phyloP scores from a whole-genome alignment of 35 echinoderm and acorn worm species.

The Patiria miniata region DNA sequence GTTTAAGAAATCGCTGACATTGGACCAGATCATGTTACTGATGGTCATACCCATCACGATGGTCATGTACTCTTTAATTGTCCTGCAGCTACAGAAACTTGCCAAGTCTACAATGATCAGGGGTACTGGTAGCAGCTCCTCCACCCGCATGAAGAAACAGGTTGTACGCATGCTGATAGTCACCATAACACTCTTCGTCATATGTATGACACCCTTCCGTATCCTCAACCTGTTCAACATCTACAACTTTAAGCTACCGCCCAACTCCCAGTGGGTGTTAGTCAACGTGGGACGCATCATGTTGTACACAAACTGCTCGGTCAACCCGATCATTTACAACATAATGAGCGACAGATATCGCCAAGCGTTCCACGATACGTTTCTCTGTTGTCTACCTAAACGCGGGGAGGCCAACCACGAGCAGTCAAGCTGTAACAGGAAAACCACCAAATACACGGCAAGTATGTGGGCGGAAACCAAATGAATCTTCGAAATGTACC shows the following conservation, averaged over 20 bases:
- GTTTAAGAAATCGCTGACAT: slow-evolving; percentile 59
- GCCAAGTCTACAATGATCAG: slow-evolving; percentile 55
- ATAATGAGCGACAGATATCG: slow-evolving; percentile 87
- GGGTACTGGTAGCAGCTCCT: slow-evolving; percentile 54
- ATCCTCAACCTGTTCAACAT: slow-evolving; percentile 81
- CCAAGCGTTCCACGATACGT: slow-evolving; percentile 80
- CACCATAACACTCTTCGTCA: slow-evolving; percentile 81
- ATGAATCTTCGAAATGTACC: background rate
- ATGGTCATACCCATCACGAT: slow-evolving; percentile 90
- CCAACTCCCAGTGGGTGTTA: slow-evolving; percentile 59
- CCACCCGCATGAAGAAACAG: slow-evolving; percentile 89
- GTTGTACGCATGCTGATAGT: slow-evolving; percentile 92
- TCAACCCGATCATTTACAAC: slow-evolving; percentile 96
- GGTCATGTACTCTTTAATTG: slow-evolving; percentile 85
- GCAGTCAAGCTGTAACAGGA: slow-evolving; percentile 8
- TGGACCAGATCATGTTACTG: slow-evolving; percentile 83
- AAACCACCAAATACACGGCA: slow-evolving; percentile 10
- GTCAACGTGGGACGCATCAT: slow-evolving; percentile 83
- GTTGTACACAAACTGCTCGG: slow-evolving; percentile 80
- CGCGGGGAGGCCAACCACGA: slow-evolving; percentile 7
- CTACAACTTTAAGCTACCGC: slow-evolving; percentile 52
- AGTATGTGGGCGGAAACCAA: slow-evolving; percentile 23
- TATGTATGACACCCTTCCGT: slow-evolving; percentile 87
- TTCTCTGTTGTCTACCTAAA: slow-evolving; percentile 70
- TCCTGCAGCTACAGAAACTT: slow-evolving; percentile 81